Evolutionary conservation across 2,113 vertebrate genomes (phyloP).

Genomic region (Antechinus flavipes): DNA sequence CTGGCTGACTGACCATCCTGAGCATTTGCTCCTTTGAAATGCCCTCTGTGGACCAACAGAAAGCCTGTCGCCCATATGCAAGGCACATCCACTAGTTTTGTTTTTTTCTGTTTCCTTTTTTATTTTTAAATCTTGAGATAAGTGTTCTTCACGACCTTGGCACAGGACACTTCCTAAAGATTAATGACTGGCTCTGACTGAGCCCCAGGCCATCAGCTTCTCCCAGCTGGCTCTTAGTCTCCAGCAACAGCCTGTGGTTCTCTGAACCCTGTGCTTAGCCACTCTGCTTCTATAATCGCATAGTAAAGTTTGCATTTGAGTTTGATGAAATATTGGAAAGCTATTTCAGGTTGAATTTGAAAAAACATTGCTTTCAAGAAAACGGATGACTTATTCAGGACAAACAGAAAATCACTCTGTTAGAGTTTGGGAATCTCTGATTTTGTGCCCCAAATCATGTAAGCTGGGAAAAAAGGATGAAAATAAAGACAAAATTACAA

Average conservation of each 20-base stretch:
- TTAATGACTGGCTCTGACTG: neutral
- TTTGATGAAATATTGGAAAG: conserved; percentile 49
- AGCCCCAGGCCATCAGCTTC: conserved; percentile 43
- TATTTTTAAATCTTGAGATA: neutral
- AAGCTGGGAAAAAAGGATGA: conserved; percentile 9
- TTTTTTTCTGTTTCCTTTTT: neutral
- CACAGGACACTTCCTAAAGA: conserved; percentile 58
- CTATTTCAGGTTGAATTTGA: conserved; percentile 35
- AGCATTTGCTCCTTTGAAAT: neutral
- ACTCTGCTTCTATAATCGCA: neutral
- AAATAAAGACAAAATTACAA: neutral
- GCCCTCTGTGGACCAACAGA: neutral
- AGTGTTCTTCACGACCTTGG: conserved; percentile 56
- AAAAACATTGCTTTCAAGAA: neutral
- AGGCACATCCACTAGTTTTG: conserved; percentile 27
- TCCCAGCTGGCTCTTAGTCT: neutral
- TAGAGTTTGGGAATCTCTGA: conserved; percentile 6
- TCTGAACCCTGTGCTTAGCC: neutral
- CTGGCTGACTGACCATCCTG: conserved; percentile 11
- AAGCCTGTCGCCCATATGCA: neutral
- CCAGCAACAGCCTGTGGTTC: neutral
- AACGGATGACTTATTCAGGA: neutral
- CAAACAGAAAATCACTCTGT: conserved; percentile 17
- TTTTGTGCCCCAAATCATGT: conserved; percentile 19
- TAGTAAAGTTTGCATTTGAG: neutral